Evolutionary conservation across 2,113 vertebrate species (phyloP).

Genomic region (Prunella himalayana): DNA sequence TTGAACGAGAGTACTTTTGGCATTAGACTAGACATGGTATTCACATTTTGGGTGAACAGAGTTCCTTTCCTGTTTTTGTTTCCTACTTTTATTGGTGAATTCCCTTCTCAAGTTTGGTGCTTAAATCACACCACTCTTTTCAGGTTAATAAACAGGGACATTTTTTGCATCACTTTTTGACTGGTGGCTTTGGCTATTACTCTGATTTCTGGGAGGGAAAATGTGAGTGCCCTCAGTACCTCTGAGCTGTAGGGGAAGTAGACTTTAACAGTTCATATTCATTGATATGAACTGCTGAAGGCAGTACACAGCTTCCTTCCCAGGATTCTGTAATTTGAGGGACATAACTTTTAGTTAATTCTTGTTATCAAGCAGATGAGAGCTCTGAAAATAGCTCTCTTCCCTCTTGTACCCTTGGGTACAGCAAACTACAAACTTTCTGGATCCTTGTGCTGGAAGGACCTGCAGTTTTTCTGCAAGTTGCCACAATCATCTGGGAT

Average conservation of each 20-base stretch:
- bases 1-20: not conserved
- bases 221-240: not conserved
- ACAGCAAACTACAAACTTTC: not conserved
- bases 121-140: not conserved
- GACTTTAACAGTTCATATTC: no score
- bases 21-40: not conserved
- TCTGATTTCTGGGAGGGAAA: not conserved
- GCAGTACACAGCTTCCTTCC: not conserved
- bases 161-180: not conserved
- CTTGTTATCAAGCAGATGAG: not conserved
- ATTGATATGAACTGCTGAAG: not conserved
- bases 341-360: not conserved
- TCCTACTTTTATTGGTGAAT: not conserved
- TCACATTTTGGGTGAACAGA: not conserved
- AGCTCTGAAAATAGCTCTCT: not conserved
- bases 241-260: not conserved
- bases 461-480: not conserved
- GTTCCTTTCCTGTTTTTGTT: not conserved
- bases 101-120: not conserved
- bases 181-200: not conserved
- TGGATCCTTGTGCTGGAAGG: not conserved
- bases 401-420: not conserved
- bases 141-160: not conserved
- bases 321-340: not conserved
- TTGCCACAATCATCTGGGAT: not conserved